A percentile compares a stretch with the other conserved stretches of the same genome.
phyloP scores from a whole-genome alignment of 2,888 invertebrate species.

The Hyppa rectilinea region DNA sequence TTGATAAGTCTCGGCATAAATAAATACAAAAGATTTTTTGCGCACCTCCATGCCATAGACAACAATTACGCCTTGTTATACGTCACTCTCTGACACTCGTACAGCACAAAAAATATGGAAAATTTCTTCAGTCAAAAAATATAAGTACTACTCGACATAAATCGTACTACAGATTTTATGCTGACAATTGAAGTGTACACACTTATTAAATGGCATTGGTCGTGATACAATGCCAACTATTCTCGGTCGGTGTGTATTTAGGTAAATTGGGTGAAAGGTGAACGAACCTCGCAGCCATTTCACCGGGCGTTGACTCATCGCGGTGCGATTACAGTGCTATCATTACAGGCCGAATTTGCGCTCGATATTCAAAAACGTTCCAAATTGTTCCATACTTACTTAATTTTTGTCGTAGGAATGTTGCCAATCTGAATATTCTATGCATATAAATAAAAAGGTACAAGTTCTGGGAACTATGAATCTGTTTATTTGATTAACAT shows the following conservation, averaged over 20 bases:
- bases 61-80: conserved; percentile 39
- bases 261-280: conserved; percentile 88
- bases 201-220: conserved; percentile 60
- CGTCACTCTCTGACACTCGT: conserved; percentile 49
- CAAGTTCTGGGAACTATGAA: conserved; percentile 28
- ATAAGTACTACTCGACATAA: conserved; percentile 42
- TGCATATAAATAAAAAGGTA: conserved; percentile 31
- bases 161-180: conserved; percentile 61
- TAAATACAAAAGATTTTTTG: conserved; percentile 37
- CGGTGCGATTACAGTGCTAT: conserved; percentile 80
- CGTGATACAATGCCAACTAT: conserved; percentile 70
- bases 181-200: conserved; percentile 66
- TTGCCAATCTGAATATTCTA: conserved; percentile 24
- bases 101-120: conserved; percentile 54
- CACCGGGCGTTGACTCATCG: conserved; percentile 84
- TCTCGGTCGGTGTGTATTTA: conserved; percentile 77
- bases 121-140: conserved; percentile 42
- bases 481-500: neutral
- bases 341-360: conserved; percentile 83
- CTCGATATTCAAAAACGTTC: conserved; percentile 70
- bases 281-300: conserved; percentile 81
- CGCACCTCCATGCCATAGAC: conserved; percentile 26
- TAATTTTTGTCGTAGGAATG: conserved; percentile 18
- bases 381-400: conserved; percentile 31
- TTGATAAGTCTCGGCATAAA: neutral